Conservation (phyloP, 2,797 vertebrate species). For the Thalassophryne amazonica region DNA sequence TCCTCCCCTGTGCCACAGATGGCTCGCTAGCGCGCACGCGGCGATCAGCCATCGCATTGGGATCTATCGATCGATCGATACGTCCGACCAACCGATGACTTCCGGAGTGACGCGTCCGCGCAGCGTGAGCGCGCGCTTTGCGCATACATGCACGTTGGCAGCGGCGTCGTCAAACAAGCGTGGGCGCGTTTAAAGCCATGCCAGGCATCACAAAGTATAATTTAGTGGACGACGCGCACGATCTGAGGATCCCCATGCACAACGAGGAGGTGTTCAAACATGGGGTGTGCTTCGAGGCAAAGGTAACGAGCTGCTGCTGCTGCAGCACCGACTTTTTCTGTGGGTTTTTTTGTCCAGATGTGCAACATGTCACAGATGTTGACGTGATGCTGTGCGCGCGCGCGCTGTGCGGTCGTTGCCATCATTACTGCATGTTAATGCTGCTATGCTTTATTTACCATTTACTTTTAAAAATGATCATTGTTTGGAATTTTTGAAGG, state of each 20-base stretch:
- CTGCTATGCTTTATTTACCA: no score
- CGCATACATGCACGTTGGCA: slow-evolving; percentile 58
- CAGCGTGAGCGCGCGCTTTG: slow-evolving; percentile 27
- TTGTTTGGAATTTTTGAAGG: no score
- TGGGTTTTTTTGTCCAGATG: not conserved
- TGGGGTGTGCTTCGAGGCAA: slow-evolving; percentile 95
- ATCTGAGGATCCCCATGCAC: slow-evolving; percentile 91
- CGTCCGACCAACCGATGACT: slow-evolving; percentile 58
- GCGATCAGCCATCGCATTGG: slow-evolving; percentile 12
- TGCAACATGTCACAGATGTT: not conserved
- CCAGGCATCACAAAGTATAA: slow-evolving; percentile 94
- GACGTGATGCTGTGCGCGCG: no score
- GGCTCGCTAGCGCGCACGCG: slow-evolving; percentile 8
- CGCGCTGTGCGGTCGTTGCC: no score
- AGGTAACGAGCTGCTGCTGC: slow-evolving; percentile 81
- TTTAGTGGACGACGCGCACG: slow-evolving; percentile 91
- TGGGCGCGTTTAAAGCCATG: slow-evolving; percentile 68
- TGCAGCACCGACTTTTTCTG: slow-evolving; percentile 30
- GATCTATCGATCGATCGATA: slow-evolving; percentile 18
- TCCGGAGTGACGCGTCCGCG: slow-evolving; percentile 40
- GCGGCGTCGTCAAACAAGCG: slow-evolving; percentile 52
- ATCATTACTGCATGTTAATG: no score
- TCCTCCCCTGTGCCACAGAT: slow-evolving; percentile 25
- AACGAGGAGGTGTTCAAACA: slow-evolving; percentile 95
- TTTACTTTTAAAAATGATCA: no score